Conservation (phyloP, 1,140 invertebrate genomes). For the Trissolcus basalis region DNA sequence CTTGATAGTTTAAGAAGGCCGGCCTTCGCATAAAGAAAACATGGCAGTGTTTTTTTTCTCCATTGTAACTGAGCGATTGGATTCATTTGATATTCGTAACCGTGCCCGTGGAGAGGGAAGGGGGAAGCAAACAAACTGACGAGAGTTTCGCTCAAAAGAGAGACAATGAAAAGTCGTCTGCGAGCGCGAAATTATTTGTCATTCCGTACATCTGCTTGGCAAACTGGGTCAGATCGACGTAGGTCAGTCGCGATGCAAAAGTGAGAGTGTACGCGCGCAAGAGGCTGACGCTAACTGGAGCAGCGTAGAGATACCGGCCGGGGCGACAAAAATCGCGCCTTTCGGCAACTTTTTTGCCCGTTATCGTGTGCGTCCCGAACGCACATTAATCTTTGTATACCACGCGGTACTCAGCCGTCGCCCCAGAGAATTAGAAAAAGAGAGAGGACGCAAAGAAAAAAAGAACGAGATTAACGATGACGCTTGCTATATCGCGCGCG, state of each 20-base stretch:
- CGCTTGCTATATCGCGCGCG: no score
- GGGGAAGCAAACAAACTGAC: conserved; percentile 7
- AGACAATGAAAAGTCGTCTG: conserved; percentile 47
- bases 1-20: conserved; percentile 8
- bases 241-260: conserved; percentile 67
- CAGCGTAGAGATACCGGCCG: conserved; percentile 19
- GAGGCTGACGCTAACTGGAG: conserved; percentile 57
- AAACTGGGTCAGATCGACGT: conserved; percentile 66
- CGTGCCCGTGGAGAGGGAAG: not conserved
- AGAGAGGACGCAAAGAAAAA: no score
- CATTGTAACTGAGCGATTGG: not conserved
- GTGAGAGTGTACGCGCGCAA: conserved; percentile 61
- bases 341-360: conserved; percentile 1
- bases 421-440: no score
- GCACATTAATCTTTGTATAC: no score
- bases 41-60: no score
- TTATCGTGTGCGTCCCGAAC: no score
- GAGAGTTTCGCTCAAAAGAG: conserved; percentile 11
- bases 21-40: conserved; percentile 1
- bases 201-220: conserved; percentile 46
- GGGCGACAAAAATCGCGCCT: conserved; percentile 2
- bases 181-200: conserved; percentile 55
- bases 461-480: no score
- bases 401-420: no score
- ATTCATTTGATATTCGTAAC: conserved; percentile 1